Evolutionary conservation across 2,888 invertebrate genomes (phyloP).

Genomic region (Suillia variegata): DNA sequence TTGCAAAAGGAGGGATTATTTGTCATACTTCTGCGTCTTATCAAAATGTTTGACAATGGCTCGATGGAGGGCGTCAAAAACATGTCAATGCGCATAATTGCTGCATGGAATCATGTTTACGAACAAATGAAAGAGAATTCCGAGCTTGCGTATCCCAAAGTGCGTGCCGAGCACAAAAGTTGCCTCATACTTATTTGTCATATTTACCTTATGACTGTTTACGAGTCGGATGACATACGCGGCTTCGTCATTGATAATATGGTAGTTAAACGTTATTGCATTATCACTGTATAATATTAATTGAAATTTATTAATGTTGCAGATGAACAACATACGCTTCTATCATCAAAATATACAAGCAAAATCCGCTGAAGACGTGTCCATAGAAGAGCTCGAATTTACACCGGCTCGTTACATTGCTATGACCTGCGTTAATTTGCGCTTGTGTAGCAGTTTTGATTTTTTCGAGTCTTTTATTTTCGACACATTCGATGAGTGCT

Average conservation of each 20-base stretch:
- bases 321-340: conserved; percentile 55
- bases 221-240: conserved; percentile 47
- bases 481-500: conserved; percentile 37
- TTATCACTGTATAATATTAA: background rate
- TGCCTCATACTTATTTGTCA: conserved; percentile 45
- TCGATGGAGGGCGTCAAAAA: conserved; percentile 52
- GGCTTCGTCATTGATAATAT: conserved; percentile 52
- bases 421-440: conserved; percentile 43
- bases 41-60: conserved; percentile 51
- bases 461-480: conserved; percentile 49
- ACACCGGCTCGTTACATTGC: conserved; percentile 53
- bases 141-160: conserved; percentile 13
- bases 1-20: conserved; percentile 40
- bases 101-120: conserved; percentile 44
- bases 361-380: conserved; percentile 7
- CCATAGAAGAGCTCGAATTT: conserved; percentile 25
- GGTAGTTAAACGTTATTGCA: conserved; percentile 28
- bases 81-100: conserved; percentile 47
- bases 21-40: conserved; percentile 46
- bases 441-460: conserved; percentile 37
- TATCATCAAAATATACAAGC: conserved; percentile 46
- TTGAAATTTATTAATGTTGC: background rate
- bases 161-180: conserved; percentile 18
- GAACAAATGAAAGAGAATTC: conserved; percentile 23
- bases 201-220: conserved; percentile 47